These are phyloP conservation scores for Magallana ariakensis DNA, from an alignment of 1,140 invertebrate species.

Conservation along the genomic window DNA sequence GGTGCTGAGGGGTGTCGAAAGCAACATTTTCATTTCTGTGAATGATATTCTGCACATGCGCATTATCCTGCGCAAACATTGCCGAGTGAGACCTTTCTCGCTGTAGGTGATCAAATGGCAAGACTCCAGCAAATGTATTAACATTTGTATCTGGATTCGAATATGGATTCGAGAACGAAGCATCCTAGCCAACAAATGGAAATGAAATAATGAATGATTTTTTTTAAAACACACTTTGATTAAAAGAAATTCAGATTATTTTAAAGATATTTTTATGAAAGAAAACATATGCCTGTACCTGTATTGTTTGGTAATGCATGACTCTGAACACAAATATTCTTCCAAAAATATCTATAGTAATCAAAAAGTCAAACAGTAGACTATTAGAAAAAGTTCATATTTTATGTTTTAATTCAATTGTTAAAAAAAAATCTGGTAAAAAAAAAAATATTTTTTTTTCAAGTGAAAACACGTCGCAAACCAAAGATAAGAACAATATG, in stretches of 20 bases:
- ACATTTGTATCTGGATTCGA: not conserved
- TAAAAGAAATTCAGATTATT: no score
- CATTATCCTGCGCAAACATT: not conserved
- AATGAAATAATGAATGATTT: no score
- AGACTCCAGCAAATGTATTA: not conserved
- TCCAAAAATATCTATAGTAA: no score
- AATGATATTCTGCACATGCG: not conserved
- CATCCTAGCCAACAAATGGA: not conserved
- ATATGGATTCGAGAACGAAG: not conserved
- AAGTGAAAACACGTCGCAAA: no score
- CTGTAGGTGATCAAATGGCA: not conserved
- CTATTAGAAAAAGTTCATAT: no score
- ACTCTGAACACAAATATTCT: not conserved
- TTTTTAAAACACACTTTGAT: no score
- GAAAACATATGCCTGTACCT: not conserved
- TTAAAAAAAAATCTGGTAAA: no score
- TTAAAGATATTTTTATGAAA: no score
- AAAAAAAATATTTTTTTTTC: no score
- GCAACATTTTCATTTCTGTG: not conserved
- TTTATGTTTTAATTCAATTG: no score
- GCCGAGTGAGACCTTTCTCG: not conserved
- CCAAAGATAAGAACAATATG: no score
- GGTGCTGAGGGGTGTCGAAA: not conserved
- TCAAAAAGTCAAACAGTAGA: no score
- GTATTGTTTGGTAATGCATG: not conserved